Evolutionary conservation across 2,113 vertebrate species (phyloP).

Genomic region (Desmodus rotundus): DNA sequence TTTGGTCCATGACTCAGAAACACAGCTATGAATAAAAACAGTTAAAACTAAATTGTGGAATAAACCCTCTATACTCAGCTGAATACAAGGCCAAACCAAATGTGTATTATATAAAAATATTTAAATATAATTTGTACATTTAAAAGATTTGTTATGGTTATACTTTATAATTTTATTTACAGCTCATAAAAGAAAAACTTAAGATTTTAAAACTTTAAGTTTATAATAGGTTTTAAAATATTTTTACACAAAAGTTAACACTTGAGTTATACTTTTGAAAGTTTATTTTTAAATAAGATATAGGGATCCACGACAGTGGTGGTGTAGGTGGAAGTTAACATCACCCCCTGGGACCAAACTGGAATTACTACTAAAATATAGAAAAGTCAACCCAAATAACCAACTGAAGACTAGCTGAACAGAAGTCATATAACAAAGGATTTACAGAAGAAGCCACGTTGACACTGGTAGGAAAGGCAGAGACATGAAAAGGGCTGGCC

Average conservation of each 20-base stretch:
- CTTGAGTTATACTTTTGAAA: not conserved
- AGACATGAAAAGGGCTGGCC: not conserved
- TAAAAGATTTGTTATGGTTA: not conserved
- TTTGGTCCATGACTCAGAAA: constrained; percentile 18
- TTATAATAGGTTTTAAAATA: constrained; percentile 20
- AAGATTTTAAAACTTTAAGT: not conserved
- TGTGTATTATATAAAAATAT: not conserved
- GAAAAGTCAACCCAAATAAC: too few relatives aligned
- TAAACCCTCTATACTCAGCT: not conserved
- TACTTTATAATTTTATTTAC: not conserved
- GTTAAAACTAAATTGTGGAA: not conserved
- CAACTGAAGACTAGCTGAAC: not conserved
- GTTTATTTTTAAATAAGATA: constrained; percentile 12
- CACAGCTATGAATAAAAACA: not conserved
- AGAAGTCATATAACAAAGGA: not conserved
- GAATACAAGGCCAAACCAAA: not conserved
- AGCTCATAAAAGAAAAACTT: not conserved
- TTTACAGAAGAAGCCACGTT: not conserved
- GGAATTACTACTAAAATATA: too few relatives aligned
- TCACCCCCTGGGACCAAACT: too few relatives aligned
- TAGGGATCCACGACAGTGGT: not conserved
- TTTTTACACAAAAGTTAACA: not conserved
- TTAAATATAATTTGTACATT: not conserved
- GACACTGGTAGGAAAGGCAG: not conserved
- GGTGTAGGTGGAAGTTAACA: not conserved